Base-by-base conservation (phyloP, 2,113 vertebrate genomes). In the Syrmaticus mikado region DNA sequence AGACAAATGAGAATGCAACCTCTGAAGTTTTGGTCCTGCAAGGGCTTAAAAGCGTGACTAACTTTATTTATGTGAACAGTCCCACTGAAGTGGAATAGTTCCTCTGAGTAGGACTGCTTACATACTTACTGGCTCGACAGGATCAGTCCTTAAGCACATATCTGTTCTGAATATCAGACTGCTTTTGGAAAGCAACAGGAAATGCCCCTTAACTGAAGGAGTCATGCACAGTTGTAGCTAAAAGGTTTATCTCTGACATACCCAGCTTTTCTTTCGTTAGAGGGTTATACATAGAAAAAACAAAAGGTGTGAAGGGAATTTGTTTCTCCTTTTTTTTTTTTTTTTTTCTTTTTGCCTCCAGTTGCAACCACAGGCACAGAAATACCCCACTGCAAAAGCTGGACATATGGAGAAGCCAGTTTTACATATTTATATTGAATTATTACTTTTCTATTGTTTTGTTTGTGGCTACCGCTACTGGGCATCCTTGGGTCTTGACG, bases 401-500 rank as follows among this genome's bases (percentile, higher is more conserved):
- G 40, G 32, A 36, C 27, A 27, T 78, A 66, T 6, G 18, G 84
- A 60, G 81, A 92, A 93, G 72, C 24, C 93, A 57, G 50, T 95
- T 92, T 82, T 90, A 81, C 41, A 77, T 89, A 80, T 95, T 94
- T 83, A 65, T 92, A 38, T 30, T 80, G 92, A 97, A 82, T 87
- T 95, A 95, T 71, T 92, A 40, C 67, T 82, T 76, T 82, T 89
- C 81, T 62, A 72, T 94, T 96, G 72, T 92, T 96, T 87, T 87
- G 71, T 72, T 93, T 83, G 74, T 83, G 87, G 86, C 85, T 93
- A 80, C 86, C n/a, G 58, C 85, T 93, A 30, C 89, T 88, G 96
- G 95, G 93, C 77, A 91, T 92, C 94, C 95, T 90, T 92, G 88
- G 89, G 96, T 94, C 97, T 97, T 94, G 96, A 97, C 27, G 82